Percentiles rank a stretch among this genome's conserved stretches.
Conservation (phyloP, 1,140 invertebrate species). For the Trialeurodes vaporariorum region DNA sequence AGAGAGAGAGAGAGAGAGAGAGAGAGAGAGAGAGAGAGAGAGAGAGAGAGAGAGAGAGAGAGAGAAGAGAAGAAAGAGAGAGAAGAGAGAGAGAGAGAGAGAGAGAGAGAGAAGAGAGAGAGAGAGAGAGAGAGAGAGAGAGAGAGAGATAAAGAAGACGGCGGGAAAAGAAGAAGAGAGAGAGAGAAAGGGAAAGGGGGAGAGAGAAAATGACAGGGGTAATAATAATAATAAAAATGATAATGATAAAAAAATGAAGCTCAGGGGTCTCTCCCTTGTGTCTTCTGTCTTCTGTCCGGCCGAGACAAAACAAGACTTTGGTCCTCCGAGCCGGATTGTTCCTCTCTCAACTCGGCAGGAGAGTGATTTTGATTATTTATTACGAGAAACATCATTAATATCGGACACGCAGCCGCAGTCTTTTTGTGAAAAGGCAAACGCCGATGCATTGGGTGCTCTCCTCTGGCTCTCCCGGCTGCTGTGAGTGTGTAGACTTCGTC, state of each 20-base stretch:
- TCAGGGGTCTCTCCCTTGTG: too few relatives aligned
- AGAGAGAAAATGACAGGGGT: background rate
- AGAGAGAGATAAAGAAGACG: background rate
- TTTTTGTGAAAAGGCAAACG: background rate
- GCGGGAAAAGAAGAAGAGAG: background rate
- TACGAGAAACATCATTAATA: background rate
- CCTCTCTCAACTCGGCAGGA: background rate
- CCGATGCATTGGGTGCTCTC: too few relatives aligned
- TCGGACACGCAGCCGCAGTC: background rate
- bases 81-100: too few relatives aligned
- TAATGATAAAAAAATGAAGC: background rate
- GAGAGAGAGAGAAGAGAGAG: too few relatives aligned
- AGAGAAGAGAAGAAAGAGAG: too few relatives aligned
- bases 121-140: too few relatives aligned
- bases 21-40: too few relatives aligned
- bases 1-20: too few relatives aligned
- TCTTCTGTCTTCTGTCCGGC: too few relatives aligned
- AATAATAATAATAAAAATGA: constrained; percentile 1
- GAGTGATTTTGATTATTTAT: background rate
- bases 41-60: too few relatives aligned
- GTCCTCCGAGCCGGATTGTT: background rate
- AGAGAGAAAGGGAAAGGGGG: background rate
- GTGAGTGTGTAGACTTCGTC: background rate
- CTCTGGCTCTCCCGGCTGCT: too few relatives aligned
- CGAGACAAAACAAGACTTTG: background rate